Percentiles rank a stretch among this genome's conserved stretches.
phyloP scores from a whole-genome alignment of 2,113 vertebrate species.

The Ammospiza caudacuta region DNA sequence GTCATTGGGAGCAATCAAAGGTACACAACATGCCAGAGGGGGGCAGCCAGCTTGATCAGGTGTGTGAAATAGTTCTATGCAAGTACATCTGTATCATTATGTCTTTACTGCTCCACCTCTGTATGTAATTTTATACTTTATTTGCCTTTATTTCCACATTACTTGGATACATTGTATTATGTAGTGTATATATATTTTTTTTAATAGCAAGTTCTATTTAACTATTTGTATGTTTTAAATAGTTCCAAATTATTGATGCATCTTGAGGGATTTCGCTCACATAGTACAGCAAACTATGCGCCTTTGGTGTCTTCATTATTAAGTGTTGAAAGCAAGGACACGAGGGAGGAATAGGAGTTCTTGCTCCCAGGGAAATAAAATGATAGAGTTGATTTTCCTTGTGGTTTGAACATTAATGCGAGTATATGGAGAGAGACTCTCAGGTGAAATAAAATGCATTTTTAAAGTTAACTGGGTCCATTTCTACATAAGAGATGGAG shows the following conservation, averaged over 20 bases:
- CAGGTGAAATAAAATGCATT: not conserved
- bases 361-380: not conserved
- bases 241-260: not conserved
- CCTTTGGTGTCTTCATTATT: not conserved
- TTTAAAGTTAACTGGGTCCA: not conserved
- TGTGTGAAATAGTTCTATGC: not conserved
- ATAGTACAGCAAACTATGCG: not conserved
- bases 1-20: slow-evolving; percentile 49
- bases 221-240: not conserved
- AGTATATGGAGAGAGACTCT: not conserved
- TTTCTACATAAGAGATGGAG: not conserved
- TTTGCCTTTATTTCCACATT: slow-evolving; percentile 10
- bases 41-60: not conserved
- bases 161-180: not conserved
- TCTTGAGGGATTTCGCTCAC: not conserved
- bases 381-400: not conserved
- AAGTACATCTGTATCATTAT: not conserved
- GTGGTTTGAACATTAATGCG: not conserved
- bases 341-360: not conserved
- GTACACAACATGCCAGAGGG: not conserved
- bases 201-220: not conserved
- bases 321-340: not conserved
- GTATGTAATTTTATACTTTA: not conserved
- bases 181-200: not conserved
- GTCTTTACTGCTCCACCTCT: not conserved